A percentile compares a stretch with the other conserved stretches of the same genome.
Conservation (phyloP, 1,140 invertebrate genomes). For the Plodia interpunctella region DNA sequence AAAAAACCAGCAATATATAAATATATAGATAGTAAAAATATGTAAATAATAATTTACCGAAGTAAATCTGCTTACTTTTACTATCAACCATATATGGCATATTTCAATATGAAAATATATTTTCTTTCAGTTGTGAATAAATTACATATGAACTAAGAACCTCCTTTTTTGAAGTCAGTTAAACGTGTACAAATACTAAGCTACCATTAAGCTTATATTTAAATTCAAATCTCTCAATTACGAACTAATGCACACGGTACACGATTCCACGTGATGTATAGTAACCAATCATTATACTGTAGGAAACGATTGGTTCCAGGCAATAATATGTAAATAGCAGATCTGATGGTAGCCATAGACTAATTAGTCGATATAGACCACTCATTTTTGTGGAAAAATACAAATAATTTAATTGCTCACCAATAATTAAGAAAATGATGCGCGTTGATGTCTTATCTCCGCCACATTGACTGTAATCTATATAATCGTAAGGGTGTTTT, state of each 20-base stretch:
- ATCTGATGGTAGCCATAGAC: background rate
- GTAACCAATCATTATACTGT: background rate
- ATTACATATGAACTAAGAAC: too few species aligned
- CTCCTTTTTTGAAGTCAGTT: background rate
- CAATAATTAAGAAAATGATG: background rate
- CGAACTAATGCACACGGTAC: background rate
- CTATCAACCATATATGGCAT: too few species aligned
- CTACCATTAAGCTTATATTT: background rate
- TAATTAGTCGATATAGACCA: background rate
- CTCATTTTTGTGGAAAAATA: background rate
- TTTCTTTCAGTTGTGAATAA: too few species aligned
- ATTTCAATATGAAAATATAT: too few species aligned
- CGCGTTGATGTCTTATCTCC: slow-evolving; percentile 1
- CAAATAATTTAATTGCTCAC: background rate
- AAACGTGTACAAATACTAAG: background rate
- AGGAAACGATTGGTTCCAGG: slow-evolving; percentile 3
- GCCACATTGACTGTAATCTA: too few species aligned
- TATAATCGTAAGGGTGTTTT: too few species aligned
- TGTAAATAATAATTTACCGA: too few species aligned
- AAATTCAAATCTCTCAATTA: background rate
- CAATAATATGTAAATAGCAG: slow-evolving; percentile 4
- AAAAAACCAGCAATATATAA: too few species aligned
- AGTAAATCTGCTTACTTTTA: too few species aligned
- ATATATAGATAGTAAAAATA: too few species aligned
- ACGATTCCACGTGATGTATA: background rate